A percentile compares a stretch with the other conserved stretches of the same genome.
These are phyloP conservation scores for Talpa occidentalis DNA, from an alignment of 2,113 vertebrate species.

Conservation along the genomic window DNA sequence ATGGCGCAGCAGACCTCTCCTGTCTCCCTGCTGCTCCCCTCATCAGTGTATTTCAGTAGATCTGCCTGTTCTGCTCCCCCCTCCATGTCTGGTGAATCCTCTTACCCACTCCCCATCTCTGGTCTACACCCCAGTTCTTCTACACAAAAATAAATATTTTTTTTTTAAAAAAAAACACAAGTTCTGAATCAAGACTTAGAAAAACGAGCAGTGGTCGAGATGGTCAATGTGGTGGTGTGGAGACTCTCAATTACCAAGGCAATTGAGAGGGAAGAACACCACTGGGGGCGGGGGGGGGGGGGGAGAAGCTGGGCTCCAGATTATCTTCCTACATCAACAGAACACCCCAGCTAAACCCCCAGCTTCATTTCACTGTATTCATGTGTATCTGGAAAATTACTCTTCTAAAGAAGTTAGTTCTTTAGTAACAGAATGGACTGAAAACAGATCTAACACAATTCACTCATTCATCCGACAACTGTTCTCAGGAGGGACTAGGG, in stretches of 20 bases:
- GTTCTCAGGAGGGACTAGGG: neutral
- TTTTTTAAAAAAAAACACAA: too few relatives aligned
- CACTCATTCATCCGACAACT: conserved; percentile 4
- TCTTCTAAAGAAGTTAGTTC: conserved; percentile 2
- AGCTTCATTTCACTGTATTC: neutral
- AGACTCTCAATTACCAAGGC: neutral
- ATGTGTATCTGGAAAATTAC: neutral
- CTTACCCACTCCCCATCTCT: too few relatives aligned
- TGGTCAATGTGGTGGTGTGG: neutral
- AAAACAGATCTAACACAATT: conserved; percentile 39
- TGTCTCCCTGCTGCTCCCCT: too few relatives aligned
- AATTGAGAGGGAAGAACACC: neutral
- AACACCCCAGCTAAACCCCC: neutral
- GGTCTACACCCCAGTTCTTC: too few relatives aligned
- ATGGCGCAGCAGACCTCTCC: too few relatives aligned
- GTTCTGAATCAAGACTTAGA: neutral
- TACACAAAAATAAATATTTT: neutral
- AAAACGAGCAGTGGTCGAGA: neutral
- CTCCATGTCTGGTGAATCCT: too few relatives aligned
- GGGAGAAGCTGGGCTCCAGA: neutral
- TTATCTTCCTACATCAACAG: neutral
- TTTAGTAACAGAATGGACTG: neutral
- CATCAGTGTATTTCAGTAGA: too few relatives aligned
- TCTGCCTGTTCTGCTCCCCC: too few relatives aligned
- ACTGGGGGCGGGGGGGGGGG: neutral